These are phyloP conservation scores for Spheniscus humboldti DNA, from an alignment of 2,797 vertebrate genomes.

Conservation along the genomic window DNA sequence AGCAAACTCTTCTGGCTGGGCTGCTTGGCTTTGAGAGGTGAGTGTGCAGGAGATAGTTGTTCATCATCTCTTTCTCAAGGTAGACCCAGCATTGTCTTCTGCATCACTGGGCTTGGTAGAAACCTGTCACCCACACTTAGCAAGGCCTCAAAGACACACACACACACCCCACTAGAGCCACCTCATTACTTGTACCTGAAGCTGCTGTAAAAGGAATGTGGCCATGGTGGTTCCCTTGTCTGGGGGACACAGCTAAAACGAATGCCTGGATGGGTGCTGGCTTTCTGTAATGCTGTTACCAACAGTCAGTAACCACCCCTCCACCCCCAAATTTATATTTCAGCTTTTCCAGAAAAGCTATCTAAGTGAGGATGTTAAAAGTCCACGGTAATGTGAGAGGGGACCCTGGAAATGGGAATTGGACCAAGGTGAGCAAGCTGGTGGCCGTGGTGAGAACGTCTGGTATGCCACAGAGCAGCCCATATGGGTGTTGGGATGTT, in stretches of 20 bases:
- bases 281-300: background rate
- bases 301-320: too few relatives aligned
- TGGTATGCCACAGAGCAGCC: background rate
- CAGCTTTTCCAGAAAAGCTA: background rate
- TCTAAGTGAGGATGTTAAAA: background rate
- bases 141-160: background rate
- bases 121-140: background rate
- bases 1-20: background rate
- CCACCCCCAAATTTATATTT: background rate
- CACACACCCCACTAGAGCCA: background rate
- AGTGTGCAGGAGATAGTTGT: background rate
- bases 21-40: background rate
- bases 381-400: background rate
- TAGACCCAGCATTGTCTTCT: background rate
- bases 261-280: background rate
- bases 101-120: background rate
- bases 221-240: background rate
- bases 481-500: background rate
- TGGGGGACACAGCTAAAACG: background rate
- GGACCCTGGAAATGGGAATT: background rate
- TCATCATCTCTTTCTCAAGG: background rate
- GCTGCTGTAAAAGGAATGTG: background rate
- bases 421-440: background rate
- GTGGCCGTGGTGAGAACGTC: rapidly evolving
- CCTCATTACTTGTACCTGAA: background rate